Evolutionary conservation across 2,888 invertebrate genomes (phyloP).

Genomic region (Thelaira solivaga): DNA sequence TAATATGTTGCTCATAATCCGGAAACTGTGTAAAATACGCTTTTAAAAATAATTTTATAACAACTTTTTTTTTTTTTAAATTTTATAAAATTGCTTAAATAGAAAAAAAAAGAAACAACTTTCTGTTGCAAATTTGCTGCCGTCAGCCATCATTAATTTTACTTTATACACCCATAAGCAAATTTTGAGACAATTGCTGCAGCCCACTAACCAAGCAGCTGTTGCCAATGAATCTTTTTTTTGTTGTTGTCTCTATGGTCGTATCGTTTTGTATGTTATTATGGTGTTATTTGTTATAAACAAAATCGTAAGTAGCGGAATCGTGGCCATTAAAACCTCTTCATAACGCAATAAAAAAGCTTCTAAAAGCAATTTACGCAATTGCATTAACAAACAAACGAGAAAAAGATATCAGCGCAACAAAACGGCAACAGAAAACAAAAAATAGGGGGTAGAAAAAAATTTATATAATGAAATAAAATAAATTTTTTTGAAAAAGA

Average conservation of each 20-base stretch:
- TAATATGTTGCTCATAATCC: too few relatives aligned
- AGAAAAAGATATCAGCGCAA: constrained; percentile 24
- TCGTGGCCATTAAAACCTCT: constrained; percentile 61
- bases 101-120: not conserved
- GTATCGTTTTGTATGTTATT: constrained; percentile 16
- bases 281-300: constrained; percentile 51
- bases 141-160: constrained; percentile 5
- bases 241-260: constrained; percentile 4
- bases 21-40: too few relatives aligned
- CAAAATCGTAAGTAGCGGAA: constrained; percentile 54
- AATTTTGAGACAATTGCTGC: constrained; percentile 4
- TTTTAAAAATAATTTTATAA: too few relatives aligned
- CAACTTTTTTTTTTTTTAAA: not conserved
- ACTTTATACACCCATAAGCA: not conserved
- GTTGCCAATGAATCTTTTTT: constrained; percentile 42
- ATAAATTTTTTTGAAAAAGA: constrained; percentile 22
- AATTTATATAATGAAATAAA: constrained; percentile 23
- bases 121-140: not conserved
- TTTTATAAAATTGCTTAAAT: not conserved
- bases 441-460: constrained; percentile 21
- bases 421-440: not conserved
- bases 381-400: constrained; percentile 60
- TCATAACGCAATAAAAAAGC: constrained; percentile 58
- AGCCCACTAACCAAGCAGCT: constrained; percentile 32
- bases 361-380: constrained; percentile 62